A percentile compares a stretch with the other conserved stretches of the same genome.
These are phyloP conservation scores for Antheraea assamensis DNA, from an alignment of 2,888 invertebrate genomes.

Conservation along the genomic window DNA sequence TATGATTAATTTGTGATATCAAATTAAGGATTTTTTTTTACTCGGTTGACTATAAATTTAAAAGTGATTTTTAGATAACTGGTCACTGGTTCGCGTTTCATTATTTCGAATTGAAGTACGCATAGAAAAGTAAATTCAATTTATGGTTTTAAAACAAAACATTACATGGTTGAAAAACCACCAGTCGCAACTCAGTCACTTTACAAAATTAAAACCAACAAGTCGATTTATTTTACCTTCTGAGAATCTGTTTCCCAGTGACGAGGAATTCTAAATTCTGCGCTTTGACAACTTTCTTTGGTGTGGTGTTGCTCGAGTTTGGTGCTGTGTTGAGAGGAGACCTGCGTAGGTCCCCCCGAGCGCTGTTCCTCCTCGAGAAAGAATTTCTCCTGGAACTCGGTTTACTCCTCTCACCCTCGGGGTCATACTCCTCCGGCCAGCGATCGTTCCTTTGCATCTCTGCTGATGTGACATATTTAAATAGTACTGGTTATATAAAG, in stretches of 20 bases:
- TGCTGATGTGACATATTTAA: background rate
- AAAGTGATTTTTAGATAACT: too few species aligned
- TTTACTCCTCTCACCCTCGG: slow-evolving; percentile 46
- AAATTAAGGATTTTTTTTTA: too few species aligned
- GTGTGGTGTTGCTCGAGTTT: slow-evolving; percentile 50
- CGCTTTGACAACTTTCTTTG: slow-evolving; percentile 51
- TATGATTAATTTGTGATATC: too few species aligned
- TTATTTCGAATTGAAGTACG: too few species aligned
- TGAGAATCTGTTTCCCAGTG: slow-evolving; percentile 66
- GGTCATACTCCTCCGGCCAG: slow-evolving; percentile 46
- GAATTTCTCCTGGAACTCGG: slow-evolving; percentile 59
- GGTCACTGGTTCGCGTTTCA: too few species aligned
- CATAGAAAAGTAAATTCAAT: too few species aligned
- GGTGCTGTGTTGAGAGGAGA: slow-evolving; percentile 38
- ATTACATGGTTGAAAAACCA: too few species aligned
- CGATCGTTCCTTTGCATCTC: slow-evolving; percentile 39
- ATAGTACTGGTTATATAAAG: too few species aligned
- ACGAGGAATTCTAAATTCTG: slow-evolving; percentile 64
- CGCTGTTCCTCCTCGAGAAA: slow-evolving; percentile 57
- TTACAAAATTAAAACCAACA: too few species aligned
- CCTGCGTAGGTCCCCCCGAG: slow-evolving; percentile 46
- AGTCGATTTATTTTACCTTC: slow-evolving; percentile 44
- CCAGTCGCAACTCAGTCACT: too few species aligned
- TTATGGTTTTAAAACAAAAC: too few species aligned
- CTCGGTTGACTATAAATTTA: too few species aligned